Percentiles rank a stretch among this genome's conserved stretches.
phyloP scores from a whole-genome alignment of 2,888 invertebrate species.

The Entomobrya proxima region DNA sequence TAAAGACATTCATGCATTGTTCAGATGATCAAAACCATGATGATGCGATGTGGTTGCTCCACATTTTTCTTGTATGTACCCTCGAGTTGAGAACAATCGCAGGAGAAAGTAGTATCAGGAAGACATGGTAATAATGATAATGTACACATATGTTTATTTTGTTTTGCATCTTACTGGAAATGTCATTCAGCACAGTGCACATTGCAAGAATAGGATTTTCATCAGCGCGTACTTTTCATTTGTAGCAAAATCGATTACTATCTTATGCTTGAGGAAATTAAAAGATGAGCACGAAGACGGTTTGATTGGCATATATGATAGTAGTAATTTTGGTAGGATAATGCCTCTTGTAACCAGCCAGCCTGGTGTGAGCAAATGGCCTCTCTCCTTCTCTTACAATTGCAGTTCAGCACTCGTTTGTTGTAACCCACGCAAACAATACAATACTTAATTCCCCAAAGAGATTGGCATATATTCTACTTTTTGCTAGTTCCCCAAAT shows the following conservation, averaged over 20 bases:
- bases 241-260: neutral
- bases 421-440: no score
- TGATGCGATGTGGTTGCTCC: neutral
- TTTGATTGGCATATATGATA: neutral
- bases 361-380: neutral
- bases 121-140: no score
- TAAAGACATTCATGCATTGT: neutral
- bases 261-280: neutral
- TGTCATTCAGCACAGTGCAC: no score
- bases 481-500: no score
- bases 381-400: neutral
- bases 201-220: neutral
- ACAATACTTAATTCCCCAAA: neutral
- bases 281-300: neutral
- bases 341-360: conserved; percentile 4
- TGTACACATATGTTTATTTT: no score
- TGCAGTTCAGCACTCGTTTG: neutral
- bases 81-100: neutral
- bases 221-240: neutral
- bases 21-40: neutral
- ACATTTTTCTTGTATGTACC: neutral
- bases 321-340: neutral
- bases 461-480: no score
- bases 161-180: neutral
- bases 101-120: neutral